phyloP scores from a whole-genome alignment of 2,113 vertebrate genomes.

The Sinocyclocheilus rhinocerous region DNA sequence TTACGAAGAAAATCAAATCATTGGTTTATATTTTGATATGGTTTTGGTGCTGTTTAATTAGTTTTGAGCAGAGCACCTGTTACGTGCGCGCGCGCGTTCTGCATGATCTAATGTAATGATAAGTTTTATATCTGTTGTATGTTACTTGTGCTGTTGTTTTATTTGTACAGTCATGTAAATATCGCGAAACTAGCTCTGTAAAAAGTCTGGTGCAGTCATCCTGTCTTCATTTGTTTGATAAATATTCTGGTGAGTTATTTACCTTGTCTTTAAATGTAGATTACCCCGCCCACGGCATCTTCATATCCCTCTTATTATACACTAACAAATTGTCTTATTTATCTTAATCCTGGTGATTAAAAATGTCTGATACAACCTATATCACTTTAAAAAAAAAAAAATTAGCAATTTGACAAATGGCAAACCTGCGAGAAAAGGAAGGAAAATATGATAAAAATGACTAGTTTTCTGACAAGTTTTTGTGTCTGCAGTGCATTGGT shows the following conservation, averaged over 20 bases:
- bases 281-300: neutral
- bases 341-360: neutral
- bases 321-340: neutral
- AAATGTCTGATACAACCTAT: neutral
- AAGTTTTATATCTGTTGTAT: neutral
- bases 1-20: neutral
- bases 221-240: neutral
- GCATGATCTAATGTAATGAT: neutral
- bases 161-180: neutral
- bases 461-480: neutral
- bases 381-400: neutral
- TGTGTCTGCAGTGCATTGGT: neutral
- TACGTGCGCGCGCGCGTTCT: neutral
- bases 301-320: neutral
- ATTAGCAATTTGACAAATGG: too few species aligned
- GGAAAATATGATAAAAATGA: neutral
- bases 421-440: neutral
- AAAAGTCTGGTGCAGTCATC: neutral
- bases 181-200: neutral
- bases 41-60: neutral
- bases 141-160: neutral
- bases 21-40: neutral
- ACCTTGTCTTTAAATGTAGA: neutral
- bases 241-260: neutral
- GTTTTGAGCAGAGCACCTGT: conserved; percentile 31